Evolutionary conservation across 2,797 vertebrate species (phyloP).

Genomic region (Danio choprae): DNA sequence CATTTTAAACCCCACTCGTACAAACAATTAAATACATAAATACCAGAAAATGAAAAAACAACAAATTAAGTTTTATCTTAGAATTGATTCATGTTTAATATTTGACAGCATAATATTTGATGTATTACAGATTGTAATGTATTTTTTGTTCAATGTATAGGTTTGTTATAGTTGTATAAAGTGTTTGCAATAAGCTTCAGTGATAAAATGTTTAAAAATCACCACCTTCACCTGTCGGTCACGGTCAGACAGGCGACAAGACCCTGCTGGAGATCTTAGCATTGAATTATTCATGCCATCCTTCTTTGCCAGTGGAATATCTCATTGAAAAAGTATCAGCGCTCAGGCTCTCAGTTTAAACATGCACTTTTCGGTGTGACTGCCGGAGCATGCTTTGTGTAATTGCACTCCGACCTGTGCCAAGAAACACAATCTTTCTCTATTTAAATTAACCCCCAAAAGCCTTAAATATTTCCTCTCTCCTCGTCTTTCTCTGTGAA

Average conservation of each 20-base stretch:
- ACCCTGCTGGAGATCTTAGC: conserved; percentile 18
- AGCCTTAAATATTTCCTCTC: neutral
- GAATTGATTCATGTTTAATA: neutral
- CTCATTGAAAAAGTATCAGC: conserved; percentile 41
- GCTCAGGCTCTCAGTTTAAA: conserved; percentile 34
- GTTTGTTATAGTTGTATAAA: neutral
- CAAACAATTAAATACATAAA: too few relatives aligned
- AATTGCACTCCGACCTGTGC: conserved; percentile 34
- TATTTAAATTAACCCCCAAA: neutral
- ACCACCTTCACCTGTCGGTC: conserved; percentile 19
- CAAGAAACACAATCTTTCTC: conserved; percentile 19
- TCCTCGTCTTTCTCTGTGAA: neutral
- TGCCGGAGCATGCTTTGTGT: conserved; percentile 44
- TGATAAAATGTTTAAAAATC: neutral
- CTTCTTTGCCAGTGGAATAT: conserved; percentile 43
- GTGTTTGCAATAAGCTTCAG: neutral
- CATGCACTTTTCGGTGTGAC: conserved; percentile 13
- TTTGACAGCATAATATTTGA: neutral
- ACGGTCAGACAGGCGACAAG: conserved; percentile 10
- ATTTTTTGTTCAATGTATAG: neutral
- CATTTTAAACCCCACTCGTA: too few relatives aligned
- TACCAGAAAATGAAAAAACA: too few relatives aligned
- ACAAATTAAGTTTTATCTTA: neutral
- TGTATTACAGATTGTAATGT: neutral
- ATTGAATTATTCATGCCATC: conserved; percentile 19